Evolutionary conservation across 2,797 vertebrate genomes (phyloP), one percentile per base, ranked within the genome.

Genomic region (Tragopan temminckii): DNA sequence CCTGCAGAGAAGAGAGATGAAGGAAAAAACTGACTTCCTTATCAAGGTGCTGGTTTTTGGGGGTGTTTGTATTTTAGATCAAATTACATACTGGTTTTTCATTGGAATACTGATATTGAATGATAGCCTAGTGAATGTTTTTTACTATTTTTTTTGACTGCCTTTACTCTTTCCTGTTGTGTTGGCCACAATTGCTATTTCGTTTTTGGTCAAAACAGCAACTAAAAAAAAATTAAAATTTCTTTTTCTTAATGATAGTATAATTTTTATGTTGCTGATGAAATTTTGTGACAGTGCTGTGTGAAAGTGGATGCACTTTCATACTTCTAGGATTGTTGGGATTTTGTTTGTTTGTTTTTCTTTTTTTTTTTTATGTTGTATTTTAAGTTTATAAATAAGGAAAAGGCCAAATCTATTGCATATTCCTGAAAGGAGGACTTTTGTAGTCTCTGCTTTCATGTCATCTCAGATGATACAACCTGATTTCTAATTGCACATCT

Each of bases 1-100:
- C 48, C 13, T 71, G 27, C 59, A 61, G 77, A 89, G 95, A 94
- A 90, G 13, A 70, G 88, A 79, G 68, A 5, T 52, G 64, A 82
- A 64, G 43, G 81, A 8, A n/a, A 89, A 81, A 76, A 52, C 14
- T 13, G 11, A 31, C 5, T 80, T 88, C 13, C 7, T 79, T 86
- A 4, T 27, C 78, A 27, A 21, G 10, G 1, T 50, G 2, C 6
- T 53, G 0, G 46, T 20, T 17, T 40, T 20, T 55, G 17, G 18
- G 21, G 7, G 13, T 45, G n/a, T 31, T n/a, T 59, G 6, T 75
- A 52, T 38, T 74, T 74, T 42, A 36, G 1, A 13, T 46, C 33
- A 59, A 18, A 10, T 43, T 7, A 33, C 17, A 6, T 66, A 66
- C 24, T 35, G 38, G 10, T 25, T 18, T 23, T 27, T 13, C 23